A percentile compares a stretch with the other conserved stretches of the same genome.
Evolutionary conservation across 2,888 invertebrate genomes (phyloP).

Genomic region (Chloroclysta siterata): DNA sequence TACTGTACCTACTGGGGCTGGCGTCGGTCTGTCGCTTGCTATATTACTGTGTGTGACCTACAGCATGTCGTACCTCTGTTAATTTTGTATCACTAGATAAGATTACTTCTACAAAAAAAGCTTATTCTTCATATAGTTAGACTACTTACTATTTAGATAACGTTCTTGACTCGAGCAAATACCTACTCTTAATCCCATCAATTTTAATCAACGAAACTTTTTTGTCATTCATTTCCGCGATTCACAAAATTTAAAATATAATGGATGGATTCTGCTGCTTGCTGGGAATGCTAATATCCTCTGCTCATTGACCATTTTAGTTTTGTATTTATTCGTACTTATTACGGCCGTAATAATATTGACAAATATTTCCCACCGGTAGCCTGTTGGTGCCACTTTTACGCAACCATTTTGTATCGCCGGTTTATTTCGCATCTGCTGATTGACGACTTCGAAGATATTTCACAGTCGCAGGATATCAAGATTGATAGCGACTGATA

Average conservation of each 20-base stretch:
- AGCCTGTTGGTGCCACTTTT: neutral
- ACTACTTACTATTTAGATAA: neutral
- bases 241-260: too few species aligned
- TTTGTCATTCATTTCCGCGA: too few species aligned
- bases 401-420: slow-evolving; percentile 12
- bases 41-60: slow-evolving; percentile 10
- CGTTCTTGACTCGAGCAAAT: neutral
- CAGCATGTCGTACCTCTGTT: neutral
- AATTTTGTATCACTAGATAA: slow-evolving; percentile 4
- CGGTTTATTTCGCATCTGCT: slow-evolving; percentile 22
- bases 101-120: slow-evolving; percentile 1
- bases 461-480: slow-evolving; percentile 27
- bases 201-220: too few species aligned
- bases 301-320: too few species aligned
- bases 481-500: slow-evolving; percentile 36
- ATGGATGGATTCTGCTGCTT: too few species aligned
- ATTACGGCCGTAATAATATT: too few species aligned
- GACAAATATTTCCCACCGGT: neutral
- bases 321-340: too few species aligned
- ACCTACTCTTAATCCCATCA: too few species aligned
- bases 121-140: neutral
- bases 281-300: too few species aligned
- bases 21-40: neutral
- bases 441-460: slow-evolving; percentile 27
- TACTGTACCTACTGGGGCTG: neutral